Evolutionary conservation across 53 echinoderm and acorn worm genomes (phyloP).

Genomic region (Paracentrotus lividus): DNA sequence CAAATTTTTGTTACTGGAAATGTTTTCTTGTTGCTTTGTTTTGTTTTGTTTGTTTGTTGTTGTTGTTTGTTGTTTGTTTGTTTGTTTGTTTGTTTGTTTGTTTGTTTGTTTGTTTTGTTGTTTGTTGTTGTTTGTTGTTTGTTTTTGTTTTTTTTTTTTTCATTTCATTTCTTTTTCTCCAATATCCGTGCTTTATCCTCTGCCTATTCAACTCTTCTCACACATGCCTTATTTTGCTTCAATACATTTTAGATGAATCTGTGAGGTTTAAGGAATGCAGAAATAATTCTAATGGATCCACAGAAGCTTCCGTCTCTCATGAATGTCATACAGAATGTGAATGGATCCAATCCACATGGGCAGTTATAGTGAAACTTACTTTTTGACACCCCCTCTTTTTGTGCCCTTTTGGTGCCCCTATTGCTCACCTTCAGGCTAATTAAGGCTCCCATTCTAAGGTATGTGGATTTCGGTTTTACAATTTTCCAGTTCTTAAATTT

Average conservation of each 20-base stretch:
- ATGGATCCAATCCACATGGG: slow-evolving; percentile 82
- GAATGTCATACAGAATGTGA: slow-evolving; percentile 64
- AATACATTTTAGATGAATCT: slow-evolving; percentile 52
- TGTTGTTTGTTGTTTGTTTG: too few relatives aligned
- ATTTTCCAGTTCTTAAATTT: too few relatives aligned
- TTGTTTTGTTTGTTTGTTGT: too few relatives aligned
- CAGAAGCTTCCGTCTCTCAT: slow-evolving; percentile 46
- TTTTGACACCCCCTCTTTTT: too few relatives aligned
- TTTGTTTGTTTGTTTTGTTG: neutral
- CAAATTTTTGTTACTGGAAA: neutral
- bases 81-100: neutral
- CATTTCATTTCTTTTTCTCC: neutral
- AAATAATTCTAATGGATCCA: slow-evolving; percentile 77
- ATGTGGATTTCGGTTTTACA: too few relatives aligned
- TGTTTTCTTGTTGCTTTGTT: neutral
- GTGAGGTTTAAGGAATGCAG: slow-evolving; percentile 74
- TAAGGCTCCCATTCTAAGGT: too few relatives aligned
- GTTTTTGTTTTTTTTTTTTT: neutral
- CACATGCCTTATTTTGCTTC: neutral
- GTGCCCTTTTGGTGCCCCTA: too few relatives aligned
- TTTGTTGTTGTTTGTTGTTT: too few relatives aligned
- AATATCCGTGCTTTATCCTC: neutral
- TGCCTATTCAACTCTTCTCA: neutral
- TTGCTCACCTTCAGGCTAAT: too few relatives aligned
- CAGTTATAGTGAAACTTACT: too few relatives aligned